Evolutionary conservation across 2,888 invertebrate species (phyloP), one percentile per base, ranked within the genome.

Genomic region (Myopa testacea): DNA sequence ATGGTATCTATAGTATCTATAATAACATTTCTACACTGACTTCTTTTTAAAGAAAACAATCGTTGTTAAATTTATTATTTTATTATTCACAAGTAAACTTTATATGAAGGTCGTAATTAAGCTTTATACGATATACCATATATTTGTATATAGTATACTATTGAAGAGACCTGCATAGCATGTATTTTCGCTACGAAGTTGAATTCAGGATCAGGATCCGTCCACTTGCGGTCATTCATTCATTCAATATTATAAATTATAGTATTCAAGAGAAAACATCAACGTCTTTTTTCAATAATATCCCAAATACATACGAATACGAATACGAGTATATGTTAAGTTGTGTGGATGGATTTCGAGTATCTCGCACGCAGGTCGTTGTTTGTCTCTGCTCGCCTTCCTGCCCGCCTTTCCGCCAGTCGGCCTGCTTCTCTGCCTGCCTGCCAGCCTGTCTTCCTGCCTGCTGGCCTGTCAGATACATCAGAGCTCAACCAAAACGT

Each of bases 401-500:
- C 45, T 8, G 40, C 12, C 45, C 7, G 45, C 45, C 8, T n/a
- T n/a, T n/a, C n/a, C n/a, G 40, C 4, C 40, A 37, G 40, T 40
- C 45, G 19, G 40, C 10, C 45, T 6, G 45, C 45, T 45, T 26
- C 26, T n/a, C n/a, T n/a, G 40, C 6, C 45, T 45, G 45, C 7
- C 45, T 45, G 45, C 7, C 45, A 6, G 45, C 45, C 10, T 45
- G 37, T 63, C 40, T 12, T 58, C 72, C 45, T n/a, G 58, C 58
- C 58, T 26, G 26, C 58, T 40, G 40, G 75, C 50, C 71, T 71
- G 71, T 71, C 71, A 71, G 58, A 75, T 75, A 50, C 65, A 75
- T 75, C 74, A 75, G 52, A 38, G 65, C 52, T 34, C 74, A 52
- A 67, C 62, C 65, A 67, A 65, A 65, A 60, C 69, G 75, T 60